Evolutionary conservation across 2,888 invertebrate genomes (phyloP).

Genomic region (Chrysotoxum bicinctum): DNA sequence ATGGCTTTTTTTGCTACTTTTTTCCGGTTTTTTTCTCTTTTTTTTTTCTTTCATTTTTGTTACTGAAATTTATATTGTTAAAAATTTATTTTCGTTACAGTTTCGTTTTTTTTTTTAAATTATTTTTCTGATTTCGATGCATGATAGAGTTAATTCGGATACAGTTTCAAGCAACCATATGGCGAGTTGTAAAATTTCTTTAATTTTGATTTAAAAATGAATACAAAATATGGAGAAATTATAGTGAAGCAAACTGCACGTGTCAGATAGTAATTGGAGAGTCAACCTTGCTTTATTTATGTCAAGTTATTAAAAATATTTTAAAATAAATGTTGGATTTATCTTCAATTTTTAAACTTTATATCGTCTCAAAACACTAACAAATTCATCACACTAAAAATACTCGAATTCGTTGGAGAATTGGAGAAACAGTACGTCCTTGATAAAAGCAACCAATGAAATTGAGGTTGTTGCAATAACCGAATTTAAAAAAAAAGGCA

Average conservation of each 20-base stretch:
- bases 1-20: conserved; percentile 30
- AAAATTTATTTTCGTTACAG: conserved; percentile 54
- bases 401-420: no score
- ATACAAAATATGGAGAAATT: background rate
- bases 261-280: background rate
- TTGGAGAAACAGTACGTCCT: no score
- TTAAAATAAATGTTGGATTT: background rate
- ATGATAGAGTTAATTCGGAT: conserved; percentile 69
- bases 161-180: conserved; percentile 58
- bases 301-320: background rate
- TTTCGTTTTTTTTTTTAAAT: conserved; percentile 27
- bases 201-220: background rate
- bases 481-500: no score
- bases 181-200: conserved; percentile 3
- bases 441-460: no score
- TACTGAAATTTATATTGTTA: conserved; percentile 45
- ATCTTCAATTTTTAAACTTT: background rate
- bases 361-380: background rate
- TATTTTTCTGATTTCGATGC: conserved; percentile 42
- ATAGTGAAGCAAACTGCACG: background rate
- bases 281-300: background rate
- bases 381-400: no score
- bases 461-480: no score
- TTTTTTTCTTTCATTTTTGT: background rate
- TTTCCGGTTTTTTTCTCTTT: background rate